Conservation (phyloP, 2,888 invertebrate species). For the Hypomecis punctinalis region DNA sequence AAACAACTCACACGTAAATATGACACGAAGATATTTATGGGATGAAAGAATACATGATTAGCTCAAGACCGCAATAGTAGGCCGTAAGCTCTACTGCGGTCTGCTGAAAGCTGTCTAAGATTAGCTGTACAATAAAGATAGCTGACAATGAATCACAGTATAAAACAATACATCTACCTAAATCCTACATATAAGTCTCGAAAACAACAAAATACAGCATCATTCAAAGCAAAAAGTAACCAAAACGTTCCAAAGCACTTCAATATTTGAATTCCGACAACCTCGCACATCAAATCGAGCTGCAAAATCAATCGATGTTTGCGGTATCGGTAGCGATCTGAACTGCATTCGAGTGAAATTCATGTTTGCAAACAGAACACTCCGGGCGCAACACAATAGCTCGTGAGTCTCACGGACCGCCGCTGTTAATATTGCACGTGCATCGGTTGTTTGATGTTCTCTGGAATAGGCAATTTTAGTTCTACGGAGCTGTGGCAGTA, state of each 20-base stretch:
- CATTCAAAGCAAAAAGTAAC: neutral
- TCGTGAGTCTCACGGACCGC: slow-evolving; percentile 46
- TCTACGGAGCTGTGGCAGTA: neutral
- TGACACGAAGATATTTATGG: no score
- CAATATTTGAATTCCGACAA: slow-evolving; percentile 22
- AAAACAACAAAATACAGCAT: neutral
- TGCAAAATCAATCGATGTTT: slow-evolving; percentile 23
- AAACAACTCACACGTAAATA: no score
- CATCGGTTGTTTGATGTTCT: slow-evolving; percentile 17
- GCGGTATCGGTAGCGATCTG: slow-evolving; percentile 29
- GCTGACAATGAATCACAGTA: no score
- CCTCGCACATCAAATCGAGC: slow-evolving; percentile 23
- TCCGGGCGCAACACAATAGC: slow-evolving; percentile 51
- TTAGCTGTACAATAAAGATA: no score
- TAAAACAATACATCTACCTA: no score
- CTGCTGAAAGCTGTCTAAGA: no score
- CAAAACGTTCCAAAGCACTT: slow-evolving; percentile 14
- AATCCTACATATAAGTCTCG: neutral
- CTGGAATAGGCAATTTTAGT: neutral
- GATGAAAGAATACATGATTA: no score
- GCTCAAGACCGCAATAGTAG: no score
- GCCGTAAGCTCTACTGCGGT: no score
- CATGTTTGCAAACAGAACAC: slow-evolving; percentile 58
- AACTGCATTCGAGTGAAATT: slow-evolving; percentile 44
- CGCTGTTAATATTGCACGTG: slow-evolving; percentile 44